A percentile compares a stretch with the other conserved stretches of the same genome.
Conservation (phyloP, 2,113 vertebrate genomes). For the Syrrhaptes paradoxus region DNA sequence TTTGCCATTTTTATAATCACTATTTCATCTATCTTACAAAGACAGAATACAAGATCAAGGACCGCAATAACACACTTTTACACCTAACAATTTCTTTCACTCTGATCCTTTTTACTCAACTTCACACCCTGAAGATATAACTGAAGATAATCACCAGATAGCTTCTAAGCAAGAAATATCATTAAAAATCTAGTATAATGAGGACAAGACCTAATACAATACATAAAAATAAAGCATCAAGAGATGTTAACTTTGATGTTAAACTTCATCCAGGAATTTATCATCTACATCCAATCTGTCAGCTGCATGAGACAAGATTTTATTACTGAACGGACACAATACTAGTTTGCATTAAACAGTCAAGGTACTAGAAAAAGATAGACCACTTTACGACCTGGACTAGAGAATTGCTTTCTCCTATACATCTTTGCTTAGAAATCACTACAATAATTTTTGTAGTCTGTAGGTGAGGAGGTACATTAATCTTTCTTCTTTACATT, state of each 20-base stretch:
- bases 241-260: neutral
- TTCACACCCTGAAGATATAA: neutral
- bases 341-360: neutral
- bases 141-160: neutral
- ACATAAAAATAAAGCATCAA: neutral
- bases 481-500: neutral
- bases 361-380: neutral
- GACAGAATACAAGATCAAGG: neutral
- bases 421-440: neutral
- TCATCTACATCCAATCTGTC: neutral
- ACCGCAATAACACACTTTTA: neutral
- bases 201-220: neutral
- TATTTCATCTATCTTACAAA: neutral
- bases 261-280: neutral
- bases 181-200: neutral
- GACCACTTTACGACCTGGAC: neutral
- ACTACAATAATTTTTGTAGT: neutral
- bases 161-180: neutral
- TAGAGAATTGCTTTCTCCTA: neutral
- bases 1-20: neutral
- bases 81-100: neutral
- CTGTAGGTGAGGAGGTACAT: neutral
- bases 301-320: neutral
- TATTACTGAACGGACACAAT: neutral
- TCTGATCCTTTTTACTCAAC: neutral